A percentile compares a stretch with the other conserved stretches of the same genome.
Evolutionary conservation across 2,113 vertebrate species (phyloP).

Genomic region (Amblyopsis rosae): DNA sequence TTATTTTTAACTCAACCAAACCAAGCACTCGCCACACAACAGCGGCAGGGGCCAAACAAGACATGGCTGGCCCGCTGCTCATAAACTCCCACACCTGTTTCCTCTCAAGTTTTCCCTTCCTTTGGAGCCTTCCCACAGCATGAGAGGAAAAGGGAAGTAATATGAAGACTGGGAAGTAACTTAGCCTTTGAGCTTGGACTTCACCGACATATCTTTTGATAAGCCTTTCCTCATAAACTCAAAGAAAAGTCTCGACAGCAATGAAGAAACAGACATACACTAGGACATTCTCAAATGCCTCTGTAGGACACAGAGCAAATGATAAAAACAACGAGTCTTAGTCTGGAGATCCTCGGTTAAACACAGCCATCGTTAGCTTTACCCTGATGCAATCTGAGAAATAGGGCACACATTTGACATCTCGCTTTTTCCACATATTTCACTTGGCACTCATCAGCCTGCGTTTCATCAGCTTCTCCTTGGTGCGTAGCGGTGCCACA

Average conservation of each 20-base stretch:
- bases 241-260: no score
- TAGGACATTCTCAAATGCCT: no score
- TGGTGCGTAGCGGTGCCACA: conserved; percentile 32
- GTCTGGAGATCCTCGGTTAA: no score
- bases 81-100: conserved; percentile 20
- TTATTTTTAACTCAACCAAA: conserved; percentile 66
- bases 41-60: conserved; percentile 47
- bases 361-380: no score
- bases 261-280: no score
- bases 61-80: conserved; percentile 45
- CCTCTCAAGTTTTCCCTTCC: conserved; percentile 26
- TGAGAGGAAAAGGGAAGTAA: not conserved
- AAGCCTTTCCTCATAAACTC: not conserved
- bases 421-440: not conserved
- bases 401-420: conserved; percentile 1
- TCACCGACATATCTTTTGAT: not conserved
- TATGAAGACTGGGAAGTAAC: not conserved
- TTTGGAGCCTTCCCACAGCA: not conserved
- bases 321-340: no score
- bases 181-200: not conserved
- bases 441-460: not conserved
- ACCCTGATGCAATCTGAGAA: no score
- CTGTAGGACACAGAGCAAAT: no score
- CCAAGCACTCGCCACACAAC: conserved; percentile 46
- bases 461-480: not conserved